These are phyloP conservation scores for Augiades crinisus DNA, from an alignment of 2,888 invertebrate species.

Conservation along the genomic window DNA sequence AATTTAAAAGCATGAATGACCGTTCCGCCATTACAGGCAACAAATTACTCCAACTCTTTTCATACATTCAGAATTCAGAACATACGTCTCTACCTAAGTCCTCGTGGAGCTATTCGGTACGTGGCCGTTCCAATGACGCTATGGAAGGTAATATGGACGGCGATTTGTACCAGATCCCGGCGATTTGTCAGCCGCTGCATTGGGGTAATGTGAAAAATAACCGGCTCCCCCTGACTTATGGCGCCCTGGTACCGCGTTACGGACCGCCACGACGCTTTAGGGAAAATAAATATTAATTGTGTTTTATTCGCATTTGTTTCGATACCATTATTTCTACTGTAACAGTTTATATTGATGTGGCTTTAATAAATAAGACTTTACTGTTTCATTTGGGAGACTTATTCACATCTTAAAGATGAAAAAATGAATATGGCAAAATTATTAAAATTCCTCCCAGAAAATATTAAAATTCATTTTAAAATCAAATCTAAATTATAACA, in stretches of 20 bases:
- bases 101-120: constrained; percentile 5
- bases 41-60: background rate
- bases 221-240: constrained; percentile 28
- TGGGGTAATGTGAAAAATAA: constrained; percentile 30
- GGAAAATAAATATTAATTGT: background rate
- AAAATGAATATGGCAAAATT: too few relatives aligned
- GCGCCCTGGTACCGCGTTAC: constrained; percentile 17
- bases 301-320: background rate
- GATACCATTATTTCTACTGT: too few relatives aligned
- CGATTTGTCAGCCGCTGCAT: constrained; percentile 16
- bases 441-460: too few relatives aligned
- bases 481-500: too few relatives aligned
- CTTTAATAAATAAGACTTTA: too few relatives aligned
- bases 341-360: too few relatives aligned
- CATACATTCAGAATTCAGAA: background rate
- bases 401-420: too few relatives aligned
- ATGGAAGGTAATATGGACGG: constrained; percentile 13
- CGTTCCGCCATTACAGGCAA: background rate
- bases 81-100: background rate
- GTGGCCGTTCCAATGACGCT: constrained; percentile 18
- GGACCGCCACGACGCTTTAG: background rate
- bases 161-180: constrained; percentile 17
- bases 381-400: too few relatives aligned
- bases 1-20: too few relatives aligned
- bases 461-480: too few relatives aligned